These are phyloP conservation scores for Drosophila sproati DNA, from an alignment of 1,140 invertebrate genomes.

Conservation along the genomic window DNA sequence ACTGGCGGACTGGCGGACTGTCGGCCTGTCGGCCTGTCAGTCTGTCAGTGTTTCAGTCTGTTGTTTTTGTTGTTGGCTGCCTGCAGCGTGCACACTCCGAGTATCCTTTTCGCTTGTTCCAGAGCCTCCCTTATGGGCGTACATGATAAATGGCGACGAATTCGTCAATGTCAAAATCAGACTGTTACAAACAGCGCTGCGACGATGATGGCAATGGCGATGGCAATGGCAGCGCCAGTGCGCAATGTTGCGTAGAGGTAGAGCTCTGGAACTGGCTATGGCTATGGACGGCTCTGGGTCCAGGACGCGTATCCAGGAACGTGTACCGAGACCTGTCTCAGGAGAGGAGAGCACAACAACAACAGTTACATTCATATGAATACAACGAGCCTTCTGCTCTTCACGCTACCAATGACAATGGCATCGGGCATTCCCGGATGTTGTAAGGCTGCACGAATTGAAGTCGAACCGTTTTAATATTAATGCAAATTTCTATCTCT, in stretches of 20 bases:
- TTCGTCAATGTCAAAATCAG: slow-evolving; percentile 81
- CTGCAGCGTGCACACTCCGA: slow-evolving; percentile 50
- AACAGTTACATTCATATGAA: slow-evolving; percentile 26
- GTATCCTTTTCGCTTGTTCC: slow-evolving; percentile 58
- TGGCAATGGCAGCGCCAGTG: slow-evolving; percentile 12
- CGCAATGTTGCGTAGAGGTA: slow-evolving; percentile 45
- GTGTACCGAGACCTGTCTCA: neutral
- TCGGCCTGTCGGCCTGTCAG: slow-evolving; percentile 14
- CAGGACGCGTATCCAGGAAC: slow-evolving; percentile 37
- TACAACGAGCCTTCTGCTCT: neutral
- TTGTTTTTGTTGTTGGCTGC: slow-evolving; percentile 17
- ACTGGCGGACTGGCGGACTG: slow-evolving; percentile 16
- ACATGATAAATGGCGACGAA: slow-evolving; percentile 72
- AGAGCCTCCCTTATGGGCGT: slow-evolving; percentile 62
- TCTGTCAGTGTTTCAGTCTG: slow-evolving; percentile 16
- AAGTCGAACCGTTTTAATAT: slow-evolving; percentile 8
- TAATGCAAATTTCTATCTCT: slow-evolving; percentile 32
- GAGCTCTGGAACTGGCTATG: slow-evolving; percentile 14
- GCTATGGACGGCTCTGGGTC: slow-evolving; percentile 5
- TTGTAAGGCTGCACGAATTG: slow-evolving; percentile 8
- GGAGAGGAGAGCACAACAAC: slow-evolving; percentile 10
- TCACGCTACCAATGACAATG: slow-evolving; percentile 10
- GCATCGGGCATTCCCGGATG: neutral
- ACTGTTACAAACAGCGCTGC: slow-evolving; percentile 69
- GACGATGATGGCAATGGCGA: slow-evolving; percentile 17